These are phyloP conservation scores for Drusus annulatus DNA, from an alignment of 1,140 invertebrate genomes.

Conservation along the genomic window DNA sequence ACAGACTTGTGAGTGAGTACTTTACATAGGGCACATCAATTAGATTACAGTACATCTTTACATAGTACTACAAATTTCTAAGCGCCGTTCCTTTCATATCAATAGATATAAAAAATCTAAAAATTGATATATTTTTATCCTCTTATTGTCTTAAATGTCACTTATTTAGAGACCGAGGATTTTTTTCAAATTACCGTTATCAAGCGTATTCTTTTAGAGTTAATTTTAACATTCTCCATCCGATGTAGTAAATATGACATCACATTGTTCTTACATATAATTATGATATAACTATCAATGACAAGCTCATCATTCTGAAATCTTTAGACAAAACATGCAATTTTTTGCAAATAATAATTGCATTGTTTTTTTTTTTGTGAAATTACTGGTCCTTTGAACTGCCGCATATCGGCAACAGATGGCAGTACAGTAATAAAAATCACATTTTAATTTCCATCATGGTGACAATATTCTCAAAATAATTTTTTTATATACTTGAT, in stretches of 20 bases:
- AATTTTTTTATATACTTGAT: no score
- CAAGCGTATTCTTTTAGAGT: conserved; percentile 32
- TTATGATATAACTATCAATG: background rate
- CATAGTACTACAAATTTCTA: conserved; percentile 5
- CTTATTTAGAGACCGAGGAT: conserved; percentile 1
- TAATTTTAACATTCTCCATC: conserved; percentile 11
- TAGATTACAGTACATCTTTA: background rate
- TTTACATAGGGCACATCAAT: no score
- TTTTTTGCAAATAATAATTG: no score
- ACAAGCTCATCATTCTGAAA: conserved; percentile 28
- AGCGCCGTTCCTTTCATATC: background rate
- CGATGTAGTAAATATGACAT: conserved; percentile 16
- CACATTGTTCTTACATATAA: conserved; percentile 37
- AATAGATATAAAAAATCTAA: conserved; percentile 28
- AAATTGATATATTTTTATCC: conserved; percentile 30
- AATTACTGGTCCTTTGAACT: conserved; percentile 6
- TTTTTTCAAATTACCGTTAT: conserved; percentile 21
- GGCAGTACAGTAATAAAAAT: no score
- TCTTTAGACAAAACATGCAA: background rate
- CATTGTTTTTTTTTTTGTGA: conserved; percentile 13
- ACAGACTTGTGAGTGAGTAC: no score
- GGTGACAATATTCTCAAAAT: no score
- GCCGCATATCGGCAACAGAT: background rate
- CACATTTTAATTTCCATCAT: no score
- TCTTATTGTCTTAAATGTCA: conserved; percentile 18